Percentiles rank a stretch among this genome's conserved stretches.
phyloP scores from a whole-genome alignment of 2,888 invertebrate species.

The Philhelius pedissequus region DNA sequence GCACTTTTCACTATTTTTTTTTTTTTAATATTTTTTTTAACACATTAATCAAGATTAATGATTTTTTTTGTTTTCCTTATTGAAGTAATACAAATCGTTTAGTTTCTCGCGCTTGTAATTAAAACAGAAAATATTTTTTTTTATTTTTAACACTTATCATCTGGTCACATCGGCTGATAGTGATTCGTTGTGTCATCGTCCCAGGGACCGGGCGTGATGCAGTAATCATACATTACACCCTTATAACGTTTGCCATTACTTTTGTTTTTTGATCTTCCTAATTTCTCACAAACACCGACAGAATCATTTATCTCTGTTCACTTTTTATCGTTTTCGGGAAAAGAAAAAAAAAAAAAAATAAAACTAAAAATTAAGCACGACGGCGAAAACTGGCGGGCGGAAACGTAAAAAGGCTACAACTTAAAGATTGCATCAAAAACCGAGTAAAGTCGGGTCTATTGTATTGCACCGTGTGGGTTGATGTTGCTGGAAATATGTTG shows the following conservation, averaged over 20 bases:
- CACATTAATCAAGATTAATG: conserved; percentile 53
- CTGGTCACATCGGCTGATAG: conserved; percentile 27
- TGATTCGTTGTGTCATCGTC: neutral
- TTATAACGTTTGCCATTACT: conserved; percentile 15
- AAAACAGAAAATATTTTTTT: conserved; percentile 8
- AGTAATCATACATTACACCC: conserved; percentile 36
- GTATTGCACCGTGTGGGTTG: neutral
- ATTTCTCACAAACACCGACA: conserved; percentile 16
- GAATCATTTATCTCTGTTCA: conserved; percentile 21
- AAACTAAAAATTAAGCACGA: neutral
- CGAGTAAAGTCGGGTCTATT: neutral
- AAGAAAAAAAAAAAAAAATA: neutral
- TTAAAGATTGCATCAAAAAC: conserved; percentile 30
- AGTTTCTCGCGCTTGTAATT: conserved; percentile 45
- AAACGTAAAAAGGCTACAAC: neutral
- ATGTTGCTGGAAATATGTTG: conserved; percentile 28
- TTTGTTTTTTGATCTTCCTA: conserved; percentile 18
- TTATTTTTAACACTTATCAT: conserved; percentile 44
- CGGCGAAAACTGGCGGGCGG: neutral
- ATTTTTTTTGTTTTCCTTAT: conserved; percentile 29
- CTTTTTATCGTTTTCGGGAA: neutral
- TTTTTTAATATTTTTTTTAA: neutral
- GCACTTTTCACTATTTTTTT: conserved; percentile 32
- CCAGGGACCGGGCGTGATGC: conserved; percentile 23
- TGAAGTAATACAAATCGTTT: conserved; percentile 37